Evolutionary conservation across 2,797 vertebrate genomes (phyloP), one percentile per base, ranked within the genome.

Genomic region (Spea hammondii): DNA sequence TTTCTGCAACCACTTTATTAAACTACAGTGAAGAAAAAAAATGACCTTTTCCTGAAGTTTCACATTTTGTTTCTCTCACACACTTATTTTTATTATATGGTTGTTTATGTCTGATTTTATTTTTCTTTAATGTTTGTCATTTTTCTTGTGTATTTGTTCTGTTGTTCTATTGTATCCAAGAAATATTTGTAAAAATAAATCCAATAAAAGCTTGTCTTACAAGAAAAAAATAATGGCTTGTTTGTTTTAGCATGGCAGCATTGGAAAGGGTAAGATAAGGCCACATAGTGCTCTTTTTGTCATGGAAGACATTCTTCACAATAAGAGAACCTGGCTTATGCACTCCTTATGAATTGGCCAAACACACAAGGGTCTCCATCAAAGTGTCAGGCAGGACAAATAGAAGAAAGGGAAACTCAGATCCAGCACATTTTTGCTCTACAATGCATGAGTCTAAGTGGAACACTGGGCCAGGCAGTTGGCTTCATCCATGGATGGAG

Each of bases 301-400:
- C 47, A 68, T 49, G 13, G 65, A n/a, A 68, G 5, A 68, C 65
- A 68, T 65, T n/a, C 64, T 11, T 65, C 64, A 66, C 12, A 74
- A n/a, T 14, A 66, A 50, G 32, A 46, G 45, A 4, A 6, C 64
- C 12, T 9, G 44, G 60, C 32, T 65, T 44, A 11, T 12, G 11
- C 70, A 72, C 55, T 1, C 70, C 10, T 13, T 4, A 73, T 32
- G 9, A 8, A 32, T 12, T 11, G 13, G 59, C 57, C 71, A 73
- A 73, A 60, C 55, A 73, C 72, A 64, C 72, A 51, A 49, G 57
- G 10, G 46, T 32, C 48, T 73, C 14, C 59, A 73, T 73, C 72
- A 64, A 73, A 62, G 59, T 73, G 72, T 64, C 72, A 73, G 46
- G 44, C 10, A 68, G 65, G 12, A 68, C 54, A 72, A 60, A n/a